Conservation (phyloP, 2,113 vertebrate genomes). For the Erinaceus europaeus region DNA sequence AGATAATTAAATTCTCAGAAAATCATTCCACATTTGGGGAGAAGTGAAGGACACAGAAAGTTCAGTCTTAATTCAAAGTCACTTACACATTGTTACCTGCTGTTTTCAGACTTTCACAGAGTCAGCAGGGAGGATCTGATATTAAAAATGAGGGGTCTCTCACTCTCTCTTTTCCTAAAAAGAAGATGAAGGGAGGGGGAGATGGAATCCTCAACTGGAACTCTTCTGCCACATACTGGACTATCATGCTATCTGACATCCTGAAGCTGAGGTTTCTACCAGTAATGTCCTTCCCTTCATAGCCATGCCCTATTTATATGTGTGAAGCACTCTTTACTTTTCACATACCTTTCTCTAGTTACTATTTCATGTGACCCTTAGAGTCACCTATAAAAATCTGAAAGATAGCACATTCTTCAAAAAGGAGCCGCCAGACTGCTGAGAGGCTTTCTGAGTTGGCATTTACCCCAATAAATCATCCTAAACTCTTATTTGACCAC, state of each 20-base stretch:
- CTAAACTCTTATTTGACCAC: not conserved
- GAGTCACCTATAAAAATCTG: not conserved
- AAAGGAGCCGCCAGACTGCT: not conserved
- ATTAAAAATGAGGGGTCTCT: constrained; percentile 56
- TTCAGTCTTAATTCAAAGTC: constrained; percentile 74
- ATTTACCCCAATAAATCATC: not conserved
- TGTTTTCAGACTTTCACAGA: constrained; percentile 58
- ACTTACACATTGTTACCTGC: constrained; percentile 72
- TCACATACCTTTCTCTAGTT: not conserved
- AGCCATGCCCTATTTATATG: not conserved
- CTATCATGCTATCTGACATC: not conserved
- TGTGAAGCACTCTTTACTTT: not conserved
- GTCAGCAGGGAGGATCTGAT: constrained; percentile 68
- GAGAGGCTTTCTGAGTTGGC: not conserved
- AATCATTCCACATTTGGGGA: constrained; percentile 73
- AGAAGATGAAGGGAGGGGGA: not conserved
- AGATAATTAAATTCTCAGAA: constrained; percentile 77
- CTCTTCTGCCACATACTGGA: not conserved
- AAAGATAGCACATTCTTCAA: not conserved
- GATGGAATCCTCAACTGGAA: not conserved
- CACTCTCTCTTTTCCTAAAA: not conserved
- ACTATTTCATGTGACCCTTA: not conserved
- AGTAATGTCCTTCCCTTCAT: not conserved
- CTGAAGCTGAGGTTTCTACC: not conserved
- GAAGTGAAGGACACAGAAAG: constrained; percentile 64